These are phyloP conservation scores for Zaprionus africanus DNA, from an alignment of 1,140 invertebrate genomes.

Conservation along the genomic window DNA sequence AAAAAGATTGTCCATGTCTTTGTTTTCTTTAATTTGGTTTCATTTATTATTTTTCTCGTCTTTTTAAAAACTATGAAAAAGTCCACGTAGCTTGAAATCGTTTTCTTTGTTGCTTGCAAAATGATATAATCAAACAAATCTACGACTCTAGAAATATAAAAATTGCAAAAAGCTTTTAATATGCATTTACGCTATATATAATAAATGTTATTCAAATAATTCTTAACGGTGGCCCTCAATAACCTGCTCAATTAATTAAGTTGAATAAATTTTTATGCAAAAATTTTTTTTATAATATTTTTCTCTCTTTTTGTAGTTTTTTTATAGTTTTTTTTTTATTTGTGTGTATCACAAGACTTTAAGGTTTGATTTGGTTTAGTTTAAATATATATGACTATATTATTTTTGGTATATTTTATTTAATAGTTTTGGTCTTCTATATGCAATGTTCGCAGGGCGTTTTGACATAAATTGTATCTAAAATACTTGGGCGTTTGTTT, in stretches of 20 bases:
- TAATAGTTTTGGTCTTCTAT: conserved; percentile 42
- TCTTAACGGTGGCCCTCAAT: conserved; percentile 74
- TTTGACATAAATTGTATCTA: conserved; percentile 74
- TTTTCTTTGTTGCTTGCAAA: conserved; percentile 23
- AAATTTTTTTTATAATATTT: conserved; percentile 28
- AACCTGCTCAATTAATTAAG: conserved; percentile 73
- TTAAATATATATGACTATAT: conserved; percentile 45
- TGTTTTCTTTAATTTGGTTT: conserved; percentile 37
- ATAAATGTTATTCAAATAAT: conserved; percentile 64
- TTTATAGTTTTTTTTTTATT: conserved; percentile 28
- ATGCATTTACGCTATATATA: conserved; percentile 44
- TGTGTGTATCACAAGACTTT: conserved; percentile 76
- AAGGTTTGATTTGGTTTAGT: conserved; percentile 62
- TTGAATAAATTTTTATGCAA: conserved; percentile 66
- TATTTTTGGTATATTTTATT: conserved; percentile 25
- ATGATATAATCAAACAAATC: conserved; percentile 38
- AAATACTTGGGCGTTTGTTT: conserved; percentile 67
- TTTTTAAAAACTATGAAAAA: conserved; percentile 38
- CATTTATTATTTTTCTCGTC: conserved; percentile 25
- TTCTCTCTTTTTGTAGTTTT: conserved; percentile 37
- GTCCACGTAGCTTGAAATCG: conserved; percentile 27
- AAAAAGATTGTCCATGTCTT: conserved; percentile 77
- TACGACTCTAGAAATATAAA: conserved; percentile 39
- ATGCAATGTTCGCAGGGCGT: conserved; percentile 46
- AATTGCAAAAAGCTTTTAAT: conserved; percentile 53